Evolutionary conservation across 2,888 invertebrate species (phyloP).

Genomic region (Tetheella fluctuosa): DNA sequence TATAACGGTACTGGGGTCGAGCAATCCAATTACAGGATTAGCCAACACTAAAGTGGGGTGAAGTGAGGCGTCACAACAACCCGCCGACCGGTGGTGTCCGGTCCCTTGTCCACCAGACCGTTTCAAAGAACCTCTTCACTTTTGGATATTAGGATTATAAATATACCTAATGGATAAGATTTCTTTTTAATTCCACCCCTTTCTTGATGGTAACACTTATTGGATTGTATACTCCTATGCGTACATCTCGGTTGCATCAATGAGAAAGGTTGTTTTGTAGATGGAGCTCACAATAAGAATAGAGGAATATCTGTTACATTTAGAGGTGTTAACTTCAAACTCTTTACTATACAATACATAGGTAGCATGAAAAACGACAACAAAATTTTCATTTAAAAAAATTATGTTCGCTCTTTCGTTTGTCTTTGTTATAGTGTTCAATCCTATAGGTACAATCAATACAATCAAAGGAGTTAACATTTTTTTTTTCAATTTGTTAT

Average conservation of each 20-base stretch:
- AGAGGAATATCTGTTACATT: neutral
- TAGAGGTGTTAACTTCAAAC: too few species aligned
- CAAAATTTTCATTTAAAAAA: too few species aligned
- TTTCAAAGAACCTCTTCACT: neutral
- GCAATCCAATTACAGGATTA: slow-evolving; percentile 70
- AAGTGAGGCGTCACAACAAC: slow-evolving; percentile 53
- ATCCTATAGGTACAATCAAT: too few species aligned
- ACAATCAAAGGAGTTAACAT: too few species aligned
- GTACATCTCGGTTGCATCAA: too few species aligned
- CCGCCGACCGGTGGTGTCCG: slow-evolving; percentile 18
- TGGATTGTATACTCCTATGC: too few species aligned
- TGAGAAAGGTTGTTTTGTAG: neutral
- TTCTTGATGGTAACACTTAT: too few species aligned
- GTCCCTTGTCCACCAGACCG: slow-evolving; percentile 7
- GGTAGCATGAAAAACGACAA: too few species aligned
- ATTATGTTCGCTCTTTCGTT: too few species aligned
- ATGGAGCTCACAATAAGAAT: neutral
- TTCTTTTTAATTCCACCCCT: neutral
- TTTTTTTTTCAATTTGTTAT: too few species aligned
- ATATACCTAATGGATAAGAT: neutral
- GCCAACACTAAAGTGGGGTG: slow-evolving; percentile 62
- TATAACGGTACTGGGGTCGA: slow-evolving; percentile 34
- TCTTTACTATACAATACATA: too few species aligned
- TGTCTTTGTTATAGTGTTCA: too few species aligned
- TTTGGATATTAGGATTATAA: neutral